Evolutionary conservation across 2,113 vertebrate genomes (phyloP).

Genomic region (Tiliqua scincoides): DNA sequence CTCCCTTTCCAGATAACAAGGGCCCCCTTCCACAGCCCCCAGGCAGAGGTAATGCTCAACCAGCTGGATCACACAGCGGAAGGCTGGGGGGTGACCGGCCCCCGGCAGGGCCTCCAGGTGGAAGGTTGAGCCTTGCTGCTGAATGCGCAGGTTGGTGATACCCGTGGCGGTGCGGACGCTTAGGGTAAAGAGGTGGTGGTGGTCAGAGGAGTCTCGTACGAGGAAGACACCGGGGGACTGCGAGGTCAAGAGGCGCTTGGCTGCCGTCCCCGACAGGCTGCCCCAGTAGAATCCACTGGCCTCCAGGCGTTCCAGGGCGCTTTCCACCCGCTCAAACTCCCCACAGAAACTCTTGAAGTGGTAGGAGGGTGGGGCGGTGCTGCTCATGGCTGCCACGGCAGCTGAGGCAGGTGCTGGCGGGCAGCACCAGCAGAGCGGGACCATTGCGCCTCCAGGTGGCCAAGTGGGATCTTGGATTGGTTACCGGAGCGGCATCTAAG

Average conservation of each 20-base stretch:
- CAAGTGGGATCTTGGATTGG: neutral
- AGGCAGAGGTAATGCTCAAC: conserved; percentile 55
- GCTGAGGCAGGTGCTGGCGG: conserved; percentile 31
- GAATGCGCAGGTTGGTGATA: conserved; percentile 60
- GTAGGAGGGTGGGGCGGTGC: conserved; percentile 28
- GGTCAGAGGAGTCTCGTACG: conserved; percentile 55
- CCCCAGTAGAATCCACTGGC: conserved; percentile 63
- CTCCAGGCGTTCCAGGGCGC: conserved; percentile 45
- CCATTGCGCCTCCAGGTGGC: conserved; percentile 36
- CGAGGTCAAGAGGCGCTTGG: conserved; percentile 48
- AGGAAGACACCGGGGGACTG: conserved; percentile 56
- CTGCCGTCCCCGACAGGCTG: conserved; percentile 52
- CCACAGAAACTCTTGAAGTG: conserved; percentile 54
- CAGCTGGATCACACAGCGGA: conserved; percentile 49
- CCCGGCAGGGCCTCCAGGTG: conserved; percentile 53
- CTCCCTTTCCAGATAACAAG: conserved; percentile 42
- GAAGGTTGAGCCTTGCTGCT: conserved; percentile 47
- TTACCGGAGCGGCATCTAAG: conserved; percentile 17
- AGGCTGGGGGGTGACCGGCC: conserved; percentile 36
- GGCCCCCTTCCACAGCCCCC: conserved; percentile 12
- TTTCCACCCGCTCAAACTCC: conserved; percentile 55
- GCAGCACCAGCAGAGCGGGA: conserved; percentile 50
- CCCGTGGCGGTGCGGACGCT: conserved; percentile 53
- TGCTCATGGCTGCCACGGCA: conserved; percentile 39
- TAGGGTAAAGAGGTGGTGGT: conserved; percentile 55